phyloP scores from a whole-genome alignment of 2,113 vertebrate genomes.

The Takifugu bimaculatus region DNA sequence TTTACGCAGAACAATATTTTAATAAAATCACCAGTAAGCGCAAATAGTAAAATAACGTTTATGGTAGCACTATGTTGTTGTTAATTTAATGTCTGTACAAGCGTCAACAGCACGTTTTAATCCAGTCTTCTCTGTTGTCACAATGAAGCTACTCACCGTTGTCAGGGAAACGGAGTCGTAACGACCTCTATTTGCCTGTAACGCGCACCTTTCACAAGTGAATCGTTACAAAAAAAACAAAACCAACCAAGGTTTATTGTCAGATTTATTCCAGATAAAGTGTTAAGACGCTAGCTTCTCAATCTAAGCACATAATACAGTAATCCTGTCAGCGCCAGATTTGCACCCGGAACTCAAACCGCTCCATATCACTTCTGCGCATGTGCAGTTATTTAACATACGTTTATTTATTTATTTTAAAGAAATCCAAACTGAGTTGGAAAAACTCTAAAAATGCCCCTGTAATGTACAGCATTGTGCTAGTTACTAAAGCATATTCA shows the following conservation, averaged over 20 bases:
- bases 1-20: no score
- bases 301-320: slow-evolving; percentile 19
- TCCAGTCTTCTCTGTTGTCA: background rate
- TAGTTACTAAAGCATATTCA: no score
- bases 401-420: no score
- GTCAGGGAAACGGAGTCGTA: slow-evolving; percentile 47
- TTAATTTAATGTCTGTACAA: background rate
- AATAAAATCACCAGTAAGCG: no score
- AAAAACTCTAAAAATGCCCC: no score
- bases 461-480: no score
- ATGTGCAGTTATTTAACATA: no score
- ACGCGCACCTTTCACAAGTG: background rate
- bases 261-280: background rate
- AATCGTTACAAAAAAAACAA: background rate
- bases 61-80: no score
- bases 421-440: no score
- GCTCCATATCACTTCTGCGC: background rate
- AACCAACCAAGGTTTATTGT: background rate
- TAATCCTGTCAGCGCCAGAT: slow-evolving; percentile 22
- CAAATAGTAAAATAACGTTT: no score
- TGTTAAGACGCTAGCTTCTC: background rate
- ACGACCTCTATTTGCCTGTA: background rate
- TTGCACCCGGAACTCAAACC: no score
- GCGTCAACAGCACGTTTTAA: background rate
- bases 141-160: slow-evolving; percentile 37